Base-by-base conservation (phyloP, 2,888 invertebrate species). In the Cephonodes hylas region DNA sequence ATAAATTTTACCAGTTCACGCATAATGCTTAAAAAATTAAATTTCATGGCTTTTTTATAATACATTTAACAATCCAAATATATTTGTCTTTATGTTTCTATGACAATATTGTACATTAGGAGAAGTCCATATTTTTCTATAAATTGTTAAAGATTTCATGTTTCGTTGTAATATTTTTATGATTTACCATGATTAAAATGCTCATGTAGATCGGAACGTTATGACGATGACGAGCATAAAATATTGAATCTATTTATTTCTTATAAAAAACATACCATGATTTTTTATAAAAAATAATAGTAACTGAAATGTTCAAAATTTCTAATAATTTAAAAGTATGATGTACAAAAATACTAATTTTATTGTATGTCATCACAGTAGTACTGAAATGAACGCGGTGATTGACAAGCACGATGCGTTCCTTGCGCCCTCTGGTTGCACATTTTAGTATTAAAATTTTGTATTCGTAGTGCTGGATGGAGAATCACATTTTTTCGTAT, bases 401-500 rank as follows among this genome's bases (percentile, higher is more conserved):
- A 73, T 71, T 77, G 69, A 73, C 64, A 77, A 72, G 74, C 66
- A 67, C 65, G 66, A 65, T 68, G 69, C 60, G 60, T 60, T 42
- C 61, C 58, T 63, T 66, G 72, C 81, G 86, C 88, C 81, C 80
- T 77, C 88, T 85, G 65, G 73, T 74, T 81, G 71, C 60, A 67
- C 71, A 71, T 71, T 80, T 80, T 73, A 89, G 89, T 90, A 89
- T 86, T 86, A 88, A 86, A 87, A 90, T 87, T 92, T 91, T 92
- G 92, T 92, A 91, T 92, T 93, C 90, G 91, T 92, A 90, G 91
- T 90, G 86, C 85, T 88, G 90, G 86, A 89, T 91, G 90, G 88
- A 86, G 84, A 85, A 89, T 84, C 88, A 91, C 91, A 89, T 88
- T 91, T 92, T 89, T 84, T 85, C 80, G 83, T 86, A 86, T 89